phyloP scores from a whole-genome alignment of 2,797 vertebrate genomes.

The Pangasius macronema region DNA sequence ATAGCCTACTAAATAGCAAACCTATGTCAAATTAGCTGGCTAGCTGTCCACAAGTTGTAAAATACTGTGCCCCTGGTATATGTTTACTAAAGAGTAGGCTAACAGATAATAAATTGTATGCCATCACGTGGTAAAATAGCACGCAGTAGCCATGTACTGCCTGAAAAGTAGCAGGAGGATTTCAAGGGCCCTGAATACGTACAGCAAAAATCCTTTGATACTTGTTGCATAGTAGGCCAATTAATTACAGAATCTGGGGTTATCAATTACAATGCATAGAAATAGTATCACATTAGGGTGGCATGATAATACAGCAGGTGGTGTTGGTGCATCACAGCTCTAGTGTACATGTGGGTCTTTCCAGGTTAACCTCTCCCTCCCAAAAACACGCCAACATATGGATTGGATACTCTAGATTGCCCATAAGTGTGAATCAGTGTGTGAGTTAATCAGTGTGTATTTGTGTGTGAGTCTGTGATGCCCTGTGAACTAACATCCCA shows the following conservation, averaged over 20 bases:
- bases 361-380: background rate
- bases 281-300: background rate
- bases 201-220: background rate
- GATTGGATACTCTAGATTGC: background rate
- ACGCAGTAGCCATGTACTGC: background rate
- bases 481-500: background rate
- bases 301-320: background rate
- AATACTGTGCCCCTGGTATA: background rate
- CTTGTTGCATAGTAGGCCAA: background rate
- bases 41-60: background rate
- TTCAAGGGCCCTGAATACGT: background rate
- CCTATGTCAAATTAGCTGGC: background rate
- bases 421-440: background rate
- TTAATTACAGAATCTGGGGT: background rate
- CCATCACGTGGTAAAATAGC: background rate
- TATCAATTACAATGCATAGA: background rate
- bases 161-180: background rate
- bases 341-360: background rate
- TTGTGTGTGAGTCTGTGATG: background rate
- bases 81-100: background rate
- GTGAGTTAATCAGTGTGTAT: background rate
- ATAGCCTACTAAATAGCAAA: background rate
- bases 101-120: background rate
- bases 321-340: background rate
- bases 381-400: background rate